A percentile compares a stretch with the other conserved stretches of the same genome.
These are phyloP conservation scores for Bubo blakistoni DNA, from an alignment of 2,113 vertebrate genomes.

Conservation along the genomic window DNA sequence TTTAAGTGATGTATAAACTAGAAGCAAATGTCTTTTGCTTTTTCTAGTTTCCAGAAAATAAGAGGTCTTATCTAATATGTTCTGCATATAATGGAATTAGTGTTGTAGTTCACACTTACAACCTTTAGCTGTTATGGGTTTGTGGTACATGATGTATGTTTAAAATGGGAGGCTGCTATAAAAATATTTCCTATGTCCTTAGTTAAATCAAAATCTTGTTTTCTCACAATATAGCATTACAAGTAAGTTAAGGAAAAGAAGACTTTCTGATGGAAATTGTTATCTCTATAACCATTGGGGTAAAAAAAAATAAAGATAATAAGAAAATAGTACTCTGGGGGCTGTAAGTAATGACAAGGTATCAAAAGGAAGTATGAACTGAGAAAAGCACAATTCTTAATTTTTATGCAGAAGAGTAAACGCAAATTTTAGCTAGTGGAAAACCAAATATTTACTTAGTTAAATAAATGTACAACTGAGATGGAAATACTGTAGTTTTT, in stretches of 20 bases:
- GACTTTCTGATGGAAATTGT: neutral
- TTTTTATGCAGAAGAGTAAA: neutral
- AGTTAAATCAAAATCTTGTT: neutral
- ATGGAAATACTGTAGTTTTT: rapidly evolving
- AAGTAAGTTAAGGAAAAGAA: neutral
- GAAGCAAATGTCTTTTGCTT: neutral
- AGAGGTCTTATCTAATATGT: neutral
- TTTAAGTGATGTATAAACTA: neutral
- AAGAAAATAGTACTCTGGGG: neutral
- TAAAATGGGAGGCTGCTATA: neutral
- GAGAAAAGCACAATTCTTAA: neutral
- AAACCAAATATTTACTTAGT: neutral
- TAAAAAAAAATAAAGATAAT: neutral
- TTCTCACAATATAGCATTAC: neutral
- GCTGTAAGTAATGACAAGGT: neutral
- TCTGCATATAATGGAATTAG: neutral
- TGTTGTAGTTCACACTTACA: neutral
- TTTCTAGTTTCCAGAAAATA: neutral
- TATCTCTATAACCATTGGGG: neutral
- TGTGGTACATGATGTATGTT: neutral
- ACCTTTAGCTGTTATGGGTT: neutral
- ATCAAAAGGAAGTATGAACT: neutral
- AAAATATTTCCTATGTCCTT: neutral
- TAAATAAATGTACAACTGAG: neutral
- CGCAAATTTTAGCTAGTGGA: neutral